phyloP scores from a whole-genome alignment of 2,888 invertebrate genomes.

The Sphaerophoria taeniata region DNA sequence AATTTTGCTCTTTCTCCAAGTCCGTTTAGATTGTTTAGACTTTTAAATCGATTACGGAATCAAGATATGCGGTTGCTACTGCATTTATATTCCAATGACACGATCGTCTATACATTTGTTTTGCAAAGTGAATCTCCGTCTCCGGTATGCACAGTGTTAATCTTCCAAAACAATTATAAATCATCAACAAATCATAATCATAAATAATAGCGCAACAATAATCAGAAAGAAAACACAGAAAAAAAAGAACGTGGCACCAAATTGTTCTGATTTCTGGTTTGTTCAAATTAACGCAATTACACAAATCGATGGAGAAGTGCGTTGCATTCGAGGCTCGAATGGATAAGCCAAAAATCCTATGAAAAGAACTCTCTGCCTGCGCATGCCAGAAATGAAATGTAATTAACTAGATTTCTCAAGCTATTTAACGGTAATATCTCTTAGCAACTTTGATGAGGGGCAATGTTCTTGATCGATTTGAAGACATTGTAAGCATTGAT shows the following conservation, averaged over 20 bases:
- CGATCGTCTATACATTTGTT: not conserved
- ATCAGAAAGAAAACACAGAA: not conserved
- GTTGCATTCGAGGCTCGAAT: slow-evolving; percentile 20
- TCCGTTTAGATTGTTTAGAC: slow-evolving; percentile 52
- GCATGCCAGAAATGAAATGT: slow-evolving; percentile 13
- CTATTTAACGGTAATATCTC: slow-evolving; percentile 36
- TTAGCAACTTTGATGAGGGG: not conserved
- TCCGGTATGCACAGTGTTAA: slow-evolving; percentile 51
- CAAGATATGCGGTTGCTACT: slow-evolving; percentile 44
- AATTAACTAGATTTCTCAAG: slow-evolving; percentile 31
- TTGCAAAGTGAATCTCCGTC: slow-evolving; percentile 34
- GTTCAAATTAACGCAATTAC: slow-evolving; percentile 30
- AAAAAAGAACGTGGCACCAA: slow-evolving; percentile 21
- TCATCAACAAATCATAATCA: slow-evolving; percentile 35
- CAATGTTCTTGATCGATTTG: not conserved
- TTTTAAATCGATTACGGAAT: slow-evolving; percentile 67
- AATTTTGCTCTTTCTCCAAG: not conserved
- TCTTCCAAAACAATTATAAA: slow-evolving; percentile 51
- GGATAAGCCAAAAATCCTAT: slow-evolving; percentile 15
- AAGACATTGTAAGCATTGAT: not conserved
- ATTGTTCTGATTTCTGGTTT: slow-evolving; percentile 45
- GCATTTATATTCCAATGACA: slow-evolving; percentile 48
- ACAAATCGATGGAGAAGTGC: not conserved
- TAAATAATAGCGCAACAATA: slow-evolving; percentile 30
- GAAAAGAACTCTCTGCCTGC: slow-evolving; percentile 7